Evolutionary conservation across 2,797 vertebrate species (phyloP).

Genomic region (Falco cherrug): DNA sequence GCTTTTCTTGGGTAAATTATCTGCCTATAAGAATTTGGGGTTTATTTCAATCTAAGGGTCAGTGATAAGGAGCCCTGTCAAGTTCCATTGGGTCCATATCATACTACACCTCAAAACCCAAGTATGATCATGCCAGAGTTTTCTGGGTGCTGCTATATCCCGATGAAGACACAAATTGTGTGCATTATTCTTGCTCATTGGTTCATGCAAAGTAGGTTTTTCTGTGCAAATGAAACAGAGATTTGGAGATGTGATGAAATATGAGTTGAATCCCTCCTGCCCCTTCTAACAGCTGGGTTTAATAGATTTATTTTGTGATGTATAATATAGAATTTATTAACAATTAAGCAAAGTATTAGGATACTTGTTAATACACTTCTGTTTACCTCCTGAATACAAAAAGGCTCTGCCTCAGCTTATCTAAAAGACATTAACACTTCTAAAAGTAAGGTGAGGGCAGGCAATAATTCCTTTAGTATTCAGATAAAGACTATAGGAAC

Average conservation of each 20-base stretch:
- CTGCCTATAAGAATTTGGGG: neutral
- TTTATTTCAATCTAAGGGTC: neutral
- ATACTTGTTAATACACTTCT: neutral
- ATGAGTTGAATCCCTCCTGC: neutral
- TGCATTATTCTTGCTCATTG: neutral
- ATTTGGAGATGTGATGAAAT: neutral
- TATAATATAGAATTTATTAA: neutral
- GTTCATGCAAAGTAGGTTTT: neutral
- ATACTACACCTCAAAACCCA: neutral
- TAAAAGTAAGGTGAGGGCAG: neutral
- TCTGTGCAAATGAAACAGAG: neutral
- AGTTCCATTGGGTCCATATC: neutral
- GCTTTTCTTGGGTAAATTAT: neutral
- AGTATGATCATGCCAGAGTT: neutral
- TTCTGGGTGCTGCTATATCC: neutral
- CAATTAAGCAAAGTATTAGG: neutral
- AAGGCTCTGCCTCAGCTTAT: neutral
- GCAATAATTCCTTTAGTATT: neutral
- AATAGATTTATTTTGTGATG: neutral
- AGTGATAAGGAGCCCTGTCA: neutral
- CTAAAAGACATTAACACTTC: neutral
- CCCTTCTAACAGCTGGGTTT: neutral
- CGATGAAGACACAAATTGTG: neutral
- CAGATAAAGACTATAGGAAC: neutral
- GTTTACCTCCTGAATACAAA: neutral